A percentile compares a stretch with the other conserved stretches of the same genome.
These are phyloP conservation scores for Chionodraco myersi DNA, from an alignment of 2,113 vertebrate genomes.

Conservation along the genomic window DNA sequence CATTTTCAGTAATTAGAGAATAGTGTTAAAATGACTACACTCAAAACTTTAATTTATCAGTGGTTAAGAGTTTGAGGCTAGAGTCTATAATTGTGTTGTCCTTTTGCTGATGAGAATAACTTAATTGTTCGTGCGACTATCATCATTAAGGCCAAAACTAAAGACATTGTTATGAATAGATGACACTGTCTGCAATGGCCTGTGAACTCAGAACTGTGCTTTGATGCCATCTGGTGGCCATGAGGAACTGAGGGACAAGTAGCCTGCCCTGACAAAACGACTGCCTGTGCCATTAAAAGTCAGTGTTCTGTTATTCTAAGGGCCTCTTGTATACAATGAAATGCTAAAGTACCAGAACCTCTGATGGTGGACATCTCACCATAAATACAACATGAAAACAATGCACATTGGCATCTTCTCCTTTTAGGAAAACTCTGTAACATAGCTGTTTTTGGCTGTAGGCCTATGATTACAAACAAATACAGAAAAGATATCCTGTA, in stretches of 20 bases:
- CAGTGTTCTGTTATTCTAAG: neutral
- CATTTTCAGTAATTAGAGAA: neutral
- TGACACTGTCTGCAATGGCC: neutral
- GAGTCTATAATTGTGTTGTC: too few relatives aligned
- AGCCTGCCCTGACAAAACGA: constrained; percentile 2
- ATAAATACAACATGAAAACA: neutral
- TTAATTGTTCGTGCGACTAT: neutral
- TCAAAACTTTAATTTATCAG: neutral
- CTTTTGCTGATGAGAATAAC: neutral
- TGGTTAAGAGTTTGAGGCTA: too few relatives aligned
- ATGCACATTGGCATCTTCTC: neutral
- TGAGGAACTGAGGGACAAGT: neutral
- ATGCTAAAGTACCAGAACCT: constrained; percentile 2
- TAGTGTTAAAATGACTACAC: neutral
- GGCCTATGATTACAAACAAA: neutral
- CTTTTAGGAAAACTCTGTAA: neutral
- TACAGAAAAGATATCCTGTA: neutral
- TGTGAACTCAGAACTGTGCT: neutral
- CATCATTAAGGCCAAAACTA: neutral
- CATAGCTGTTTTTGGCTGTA: neutral
- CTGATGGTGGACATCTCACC: neutral
- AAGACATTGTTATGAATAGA: neutral
- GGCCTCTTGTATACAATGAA: neutral
- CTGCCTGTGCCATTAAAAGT: constrained; percentile 19
- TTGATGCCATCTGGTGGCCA: constrained; percentile 48